Percentiles rank a stretch among this genome's conserved stretches.
These are phyloP conservation scores for Augiades crinisus DNA, from an alignment of 2,888 invertebrate genomes.

Conservation along the genomic window DNA sequence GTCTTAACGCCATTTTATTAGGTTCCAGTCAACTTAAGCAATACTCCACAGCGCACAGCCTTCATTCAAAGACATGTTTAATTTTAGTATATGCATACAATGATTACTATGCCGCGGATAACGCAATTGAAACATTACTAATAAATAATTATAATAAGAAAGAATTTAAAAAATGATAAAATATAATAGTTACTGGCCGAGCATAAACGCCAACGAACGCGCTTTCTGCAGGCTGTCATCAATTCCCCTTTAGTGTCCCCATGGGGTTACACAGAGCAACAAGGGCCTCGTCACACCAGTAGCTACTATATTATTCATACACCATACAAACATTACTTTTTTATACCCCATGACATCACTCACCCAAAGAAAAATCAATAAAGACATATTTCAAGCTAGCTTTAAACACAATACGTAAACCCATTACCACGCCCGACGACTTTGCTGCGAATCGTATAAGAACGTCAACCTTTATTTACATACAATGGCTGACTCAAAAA, in stretches of 20 bases:
- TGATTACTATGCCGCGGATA: too few species aligned
- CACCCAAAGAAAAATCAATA: conserved; percentile 4
- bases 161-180: too few species aligned
- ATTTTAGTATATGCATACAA: too few species aligned
- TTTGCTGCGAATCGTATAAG: conserved; percentile 3
- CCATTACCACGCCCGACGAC: conserved; percentile 1
- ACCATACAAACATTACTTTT: conserved; percentile 1
- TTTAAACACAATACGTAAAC: conserved; percentile 7
- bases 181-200: background rate
- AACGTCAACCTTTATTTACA: conserved; percentile 7
- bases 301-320: conserved; percentile 12
- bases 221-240: background rate
- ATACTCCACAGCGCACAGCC: too few species aligned
- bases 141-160: too few species aligned
- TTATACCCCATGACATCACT: conserved; percentile 5
- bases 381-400: conserved; percentile 1
- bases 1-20: too few species aligned
- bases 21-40: too few species aligned
- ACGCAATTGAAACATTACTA: too few species aligned
- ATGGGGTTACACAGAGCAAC: conserved; percentile 1
- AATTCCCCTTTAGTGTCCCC: conserved; percentile 2
- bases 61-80: too few species aligned
- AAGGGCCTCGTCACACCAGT: background rate
- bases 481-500: conserved; percentile 9
- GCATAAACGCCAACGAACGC: too few species aligned